Conservation (phyloP, 2,888 invertebrate genomes). For the Catotricha subobsoleta region DNA sequence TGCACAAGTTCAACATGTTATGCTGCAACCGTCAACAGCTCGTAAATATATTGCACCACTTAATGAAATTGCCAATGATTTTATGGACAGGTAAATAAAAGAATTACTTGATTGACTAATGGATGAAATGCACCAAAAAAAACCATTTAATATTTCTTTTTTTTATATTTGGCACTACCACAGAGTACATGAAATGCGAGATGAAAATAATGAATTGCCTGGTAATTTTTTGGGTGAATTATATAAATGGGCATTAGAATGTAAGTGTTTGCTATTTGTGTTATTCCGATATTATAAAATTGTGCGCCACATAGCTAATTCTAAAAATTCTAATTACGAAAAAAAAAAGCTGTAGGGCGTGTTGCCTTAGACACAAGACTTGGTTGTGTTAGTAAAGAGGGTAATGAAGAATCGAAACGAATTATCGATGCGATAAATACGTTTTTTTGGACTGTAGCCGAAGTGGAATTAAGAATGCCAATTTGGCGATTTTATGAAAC, state of each 20-base stretch:
- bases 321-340: background rate
- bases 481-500: conserved; percentile 57
- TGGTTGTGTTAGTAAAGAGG: conserved; percentile 42
- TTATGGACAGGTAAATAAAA: conserved; percentile 52
- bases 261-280: conserved; percentile 34
- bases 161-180: conserved; percentile 16
- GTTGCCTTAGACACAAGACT: conserved; percentile 66
- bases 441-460: conserved; percentile 60
- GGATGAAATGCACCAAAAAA: background rate
- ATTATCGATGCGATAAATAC: conserved; percentile 62
- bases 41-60: conserved; percentile 55
- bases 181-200: conserved; percentile 44
- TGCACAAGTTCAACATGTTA: conserved; percentile 64
- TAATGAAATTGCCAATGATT: conserved; percentile 57
- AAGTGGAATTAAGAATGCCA: conserved; percentile 54
- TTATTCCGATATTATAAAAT: background rate
- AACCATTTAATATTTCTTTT: background rate
- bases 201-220: conserved; percentile 43
- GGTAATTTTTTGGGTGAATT: conserved; percentile 49
- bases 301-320: background rate
- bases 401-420: conserved; percentile 46
- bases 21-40: conserved; percentile 63
- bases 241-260: conserved; percentile 67
- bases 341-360: conserved; percentile 48
- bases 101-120: no score